Conservation (phyloP, 2,113 vertebrate genomes). For the Vulpes vulpes region DNA sequence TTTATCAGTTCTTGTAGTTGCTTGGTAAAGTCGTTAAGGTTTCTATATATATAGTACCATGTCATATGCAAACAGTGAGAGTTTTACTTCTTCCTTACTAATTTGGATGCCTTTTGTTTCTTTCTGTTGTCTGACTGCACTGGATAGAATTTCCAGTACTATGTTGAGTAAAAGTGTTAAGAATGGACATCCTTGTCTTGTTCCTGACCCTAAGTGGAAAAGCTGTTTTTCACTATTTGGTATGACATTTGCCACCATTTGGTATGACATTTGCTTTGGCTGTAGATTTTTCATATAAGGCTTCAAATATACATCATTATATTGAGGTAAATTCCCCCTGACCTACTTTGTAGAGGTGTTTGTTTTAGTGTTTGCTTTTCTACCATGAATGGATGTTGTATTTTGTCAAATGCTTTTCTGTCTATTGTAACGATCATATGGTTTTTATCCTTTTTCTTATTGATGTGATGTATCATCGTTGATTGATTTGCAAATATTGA, state of each 20-base stretch:
- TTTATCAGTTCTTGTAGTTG: neutral
- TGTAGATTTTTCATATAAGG: neutral
- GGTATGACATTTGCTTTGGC: neutral
- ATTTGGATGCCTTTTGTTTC: neutral
- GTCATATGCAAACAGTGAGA: neutral
- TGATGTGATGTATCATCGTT: neutral
- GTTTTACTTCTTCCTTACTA: neutral
- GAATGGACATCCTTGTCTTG: neutral
- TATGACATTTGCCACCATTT: neutral
- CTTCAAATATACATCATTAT: neutral
- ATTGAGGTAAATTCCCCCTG: neutral
- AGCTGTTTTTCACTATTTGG: neutral
- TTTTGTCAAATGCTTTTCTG: neutral
- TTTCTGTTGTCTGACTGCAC: neutral
- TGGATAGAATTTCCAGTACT: neutral
- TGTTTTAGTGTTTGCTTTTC: neutral
- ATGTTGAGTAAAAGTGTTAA: neutral
- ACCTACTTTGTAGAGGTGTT: neutral
- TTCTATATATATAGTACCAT: neutral
- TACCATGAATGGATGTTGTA: neutral
- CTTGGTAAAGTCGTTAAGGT: neutral
- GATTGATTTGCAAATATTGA: neutral
- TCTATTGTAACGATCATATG: neutral
- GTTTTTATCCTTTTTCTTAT: neutral
- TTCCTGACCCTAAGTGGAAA: neutral